Evolutionary conservation across 1,140 invertebrate genomes (phyloP), one percentile per base, ranked within the genome.

Genomic region (Platorchestia sp.): DNA sequence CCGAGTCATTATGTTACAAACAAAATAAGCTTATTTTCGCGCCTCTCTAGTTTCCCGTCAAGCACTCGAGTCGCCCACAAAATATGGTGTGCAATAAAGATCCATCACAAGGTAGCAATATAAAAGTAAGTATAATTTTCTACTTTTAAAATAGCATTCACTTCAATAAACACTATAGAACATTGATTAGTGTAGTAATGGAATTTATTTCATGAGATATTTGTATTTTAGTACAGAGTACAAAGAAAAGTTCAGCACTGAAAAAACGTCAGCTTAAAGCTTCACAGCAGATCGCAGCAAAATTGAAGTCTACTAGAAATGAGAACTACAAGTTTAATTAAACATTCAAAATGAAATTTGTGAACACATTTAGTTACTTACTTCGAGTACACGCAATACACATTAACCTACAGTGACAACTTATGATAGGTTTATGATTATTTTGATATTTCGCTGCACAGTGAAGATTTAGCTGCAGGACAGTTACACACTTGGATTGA

Each of bases 371-470:
- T 10, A 75, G 27, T 19, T 22, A 19, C 36, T 75, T 36, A 75
- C 14, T 36, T 75, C 7, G 36, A 75, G 36, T 75, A 75, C 27
- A 75, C 10, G 36, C n/a, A 75, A 22, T 75, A 75, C 59, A 75
- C 36, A 75, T 36, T 10, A 22, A 75, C 36, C 59, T 22, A 75
- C 59, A 75, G 27, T 75, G 27, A 75, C 59, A 75, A 19, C 59
- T 75, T 75, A 75, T 22, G 36, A 36, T 75, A 75, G 36, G 59
- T 10, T 27, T 75, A 75, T 75, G 59, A 75, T 75, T 75, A 75
- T 75, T 75, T 75, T 75, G 59, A 75, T 75, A 75, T 75, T 75
- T 75, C 59, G 59, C 59, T 75, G 59, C 59, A 75, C 59, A 75
- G 27, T 75, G 27, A 75, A 75, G 10, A 75, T 3, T 75, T 10